Base-by-base conservation (phyloP, 2,888 invertebrate genomes). In the Andrena trimmerana region DNA sequence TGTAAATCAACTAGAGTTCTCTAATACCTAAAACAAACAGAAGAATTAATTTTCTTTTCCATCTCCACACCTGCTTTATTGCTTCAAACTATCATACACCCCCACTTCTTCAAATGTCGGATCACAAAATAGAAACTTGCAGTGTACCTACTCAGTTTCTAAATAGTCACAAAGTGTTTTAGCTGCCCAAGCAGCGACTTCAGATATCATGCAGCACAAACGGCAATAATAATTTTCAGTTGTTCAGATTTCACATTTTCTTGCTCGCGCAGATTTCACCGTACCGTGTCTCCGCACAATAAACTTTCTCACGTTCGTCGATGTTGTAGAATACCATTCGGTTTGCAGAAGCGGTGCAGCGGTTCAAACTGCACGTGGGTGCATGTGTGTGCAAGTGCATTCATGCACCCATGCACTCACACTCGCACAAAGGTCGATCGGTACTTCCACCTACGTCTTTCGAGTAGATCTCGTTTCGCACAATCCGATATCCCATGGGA, bases 401-500 rank as follows among this genome's bases (percentile, higher is more conserved):
- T 27, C 42, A 6, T 33, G 70, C 63, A 36, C 31, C 20, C 8
- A 54, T 36, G 65, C 75, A 69, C 62, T 57, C 36, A 84, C 52
- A 72, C 62, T 16, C 27, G 69, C 10, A n/a, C 66, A 36, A 59
- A 69, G 69, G 70, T 70, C 77, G 76, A 80, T 84, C 71, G 75
- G 57, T 57, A 50, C 71, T 67, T 81, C 60, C 84, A 77, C 68
- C 57, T 68, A 84, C 81, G 71, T 85, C 72, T 60, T 57, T 66
- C 68, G 67, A 36, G 66, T 60, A 69, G 68, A 71, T 85, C 82
- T 62, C 60, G 79, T 71, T 71, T 60, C 60, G 48, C 24, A 54
- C 66, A 63, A 74, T 70, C 31, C 70, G 75, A 48, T 76, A 76
- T 72, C 78, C 69, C 75, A 72, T 82, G 86, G 74, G 73, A 86